Evolutionary conservation across 2,113 vertebrate species (phyloP), one percentile per base, ranked within the genome.

Genomic region (Potamarius usumacintae): DNA sequence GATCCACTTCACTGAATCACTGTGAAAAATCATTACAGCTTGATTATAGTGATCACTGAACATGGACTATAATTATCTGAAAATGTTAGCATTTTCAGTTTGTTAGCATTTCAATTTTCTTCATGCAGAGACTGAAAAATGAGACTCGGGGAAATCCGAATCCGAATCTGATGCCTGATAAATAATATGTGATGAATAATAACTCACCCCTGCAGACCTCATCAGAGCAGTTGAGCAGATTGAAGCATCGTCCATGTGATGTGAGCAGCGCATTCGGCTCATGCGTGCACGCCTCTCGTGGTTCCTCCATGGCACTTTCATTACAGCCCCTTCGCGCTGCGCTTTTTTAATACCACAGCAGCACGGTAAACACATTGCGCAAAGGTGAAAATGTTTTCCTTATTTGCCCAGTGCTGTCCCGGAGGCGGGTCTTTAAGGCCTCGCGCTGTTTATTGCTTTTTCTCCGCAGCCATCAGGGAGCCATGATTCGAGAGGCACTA

Each of bases 391-490:
- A 83, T 84, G 62, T 89, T 72, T 89, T 85, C 50, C 79, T 85
- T 72, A 78, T 90, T 86, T 87, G 78, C 25, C 25, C 14, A 14
- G 52, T 42, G 71, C 76, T 57, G 82, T 58, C 82, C 82, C 57
- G 22, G 77, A 67, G 74, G 79, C 57, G 50, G 87, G 82, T 87
- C 79, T 52, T 34, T 78, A 55, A 88, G 63, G 83, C 74, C 52
- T 60, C 11, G 22, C 80, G 60, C 63, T 87, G 82, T 87, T 91
- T 90, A 84, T 78, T 79, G 88, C 88, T 84, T 67, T 65, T 86
- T 84, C 83, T 42, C 77, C 25, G 27, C n/a, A 42, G 71, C 76
- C 89, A 78, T 89, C 81, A 55, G 86, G 86, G 88, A 89, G 84
- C 55, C 85, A 67, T 86, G 82, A 86, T 84, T 65, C 78, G 34